These are phyloP conservation scores for Drosophila repleta DNA, from an alignment of 1,140 invertebrate species.

Conservation along the genomic window DNA sequence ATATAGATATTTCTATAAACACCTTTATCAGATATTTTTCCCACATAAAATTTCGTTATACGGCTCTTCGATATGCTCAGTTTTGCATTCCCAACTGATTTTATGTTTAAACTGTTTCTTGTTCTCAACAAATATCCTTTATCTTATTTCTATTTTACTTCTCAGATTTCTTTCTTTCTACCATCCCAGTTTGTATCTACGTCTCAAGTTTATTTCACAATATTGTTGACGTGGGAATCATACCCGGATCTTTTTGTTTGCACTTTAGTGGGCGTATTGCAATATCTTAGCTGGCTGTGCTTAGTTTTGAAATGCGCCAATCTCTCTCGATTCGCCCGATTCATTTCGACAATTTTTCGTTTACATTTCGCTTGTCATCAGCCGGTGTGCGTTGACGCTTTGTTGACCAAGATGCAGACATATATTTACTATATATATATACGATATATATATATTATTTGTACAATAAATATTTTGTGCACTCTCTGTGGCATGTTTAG, in stretches of 20 bases:
- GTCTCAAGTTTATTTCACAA: neutral
- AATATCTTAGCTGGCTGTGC: neutral
- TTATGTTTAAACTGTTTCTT: no score
- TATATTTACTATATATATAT: neutral
- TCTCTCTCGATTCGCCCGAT: constrained; percentile 4
- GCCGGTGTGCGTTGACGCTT: constrained; percentile 34
- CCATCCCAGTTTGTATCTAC: neutral
- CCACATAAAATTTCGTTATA: no score
- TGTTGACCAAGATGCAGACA: constrained; percentile 36
- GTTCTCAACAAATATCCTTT: no score
- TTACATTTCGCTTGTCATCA: constrained; percentile 39
- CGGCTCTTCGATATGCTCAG: no score
- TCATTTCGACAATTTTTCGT: constrained; percentile 25
- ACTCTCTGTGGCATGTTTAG: constrained; percentile 32
- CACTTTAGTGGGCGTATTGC: neutral
- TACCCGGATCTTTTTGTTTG: neutral
- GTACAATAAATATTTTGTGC: constrained; percentile 24
- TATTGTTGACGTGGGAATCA: neutral
- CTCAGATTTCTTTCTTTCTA: neutral
- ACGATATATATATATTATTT: neutral
- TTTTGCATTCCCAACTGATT: no score
- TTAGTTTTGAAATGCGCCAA: neutral
- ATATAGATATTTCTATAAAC: no score
- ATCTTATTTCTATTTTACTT: neutral
- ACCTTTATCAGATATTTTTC: no score